Conservation (phyloP, 2,888 invertebrate genomes). For the Carpatolechia fugitivella region DNA sequence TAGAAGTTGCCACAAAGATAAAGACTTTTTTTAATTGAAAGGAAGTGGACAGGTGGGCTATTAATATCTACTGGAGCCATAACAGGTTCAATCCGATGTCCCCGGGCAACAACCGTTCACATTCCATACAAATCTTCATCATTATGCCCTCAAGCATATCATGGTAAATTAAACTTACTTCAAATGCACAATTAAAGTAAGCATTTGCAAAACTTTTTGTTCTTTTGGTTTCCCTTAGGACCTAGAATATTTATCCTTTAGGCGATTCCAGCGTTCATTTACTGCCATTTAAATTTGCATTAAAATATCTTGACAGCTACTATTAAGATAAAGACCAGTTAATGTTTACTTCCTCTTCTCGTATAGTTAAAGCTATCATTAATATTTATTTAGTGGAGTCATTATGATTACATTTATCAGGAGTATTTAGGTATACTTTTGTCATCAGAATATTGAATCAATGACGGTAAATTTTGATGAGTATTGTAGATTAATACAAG, state of each 20-base stretch:
- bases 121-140: slow-evolving; percentile 51
- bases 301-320: neutral
- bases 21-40: slow-evolving; percentile 20
- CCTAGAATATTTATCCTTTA: neutral
- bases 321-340: neutral
- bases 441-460: too few relatives aligned
- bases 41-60: slow-evolving; percentile 41
- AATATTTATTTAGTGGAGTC: too few relatives aligned
- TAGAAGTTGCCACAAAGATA: slow-evolving; percentile 8
- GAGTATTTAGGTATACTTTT: too few relatives aligned
- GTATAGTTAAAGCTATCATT: too few relatives aligned
- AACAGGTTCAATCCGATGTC: slow-evolving; percentile 31
- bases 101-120: slow-evolving; percentile 34
- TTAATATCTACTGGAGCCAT: slow-evolving; percentile 38
- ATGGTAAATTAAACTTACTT: slow-evolving; percentile 11
- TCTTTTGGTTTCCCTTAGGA: neutral
- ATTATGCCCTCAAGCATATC: slow-evolving; percentile 30
- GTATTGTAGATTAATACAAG: too few relatives aligned
- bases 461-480: too few relatives aligned
- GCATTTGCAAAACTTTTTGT: slow-evolving; percentile 7
- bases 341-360: neutral
- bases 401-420: too few relatives aligned
- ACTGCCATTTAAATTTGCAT: neutral
- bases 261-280: slow-evolving; percentile 4
- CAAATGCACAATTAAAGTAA: slow-evolving; percentile 12